phyloP scores from a whole-genome alignment of 2,113 vertebrate genomes.

The Odontesthes bonariensis region DNA sequence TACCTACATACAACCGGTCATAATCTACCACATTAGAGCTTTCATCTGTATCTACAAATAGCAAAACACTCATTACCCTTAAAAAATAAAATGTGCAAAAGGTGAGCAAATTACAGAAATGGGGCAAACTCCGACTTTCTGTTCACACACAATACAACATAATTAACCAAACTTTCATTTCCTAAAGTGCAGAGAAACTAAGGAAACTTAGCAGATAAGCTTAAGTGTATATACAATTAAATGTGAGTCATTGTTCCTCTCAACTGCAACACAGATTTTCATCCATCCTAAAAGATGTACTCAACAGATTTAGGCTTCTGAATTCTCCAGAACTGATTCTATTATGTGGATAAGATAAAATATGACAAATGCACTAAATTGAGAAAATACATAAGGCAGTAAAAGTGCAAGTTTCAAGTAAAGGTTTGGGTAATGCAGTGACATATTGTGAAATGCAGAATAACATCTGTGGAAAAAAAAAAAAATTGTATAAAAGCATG shows the following conservation, averaged over 20 bases:
- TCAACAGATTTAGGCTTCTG: neutral
- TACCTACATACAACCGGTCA: neutral
- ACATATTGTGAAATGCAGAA: neutral
- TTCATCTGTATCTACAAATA: constrained; percentile 17
- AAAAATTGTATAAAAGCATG: neutral
- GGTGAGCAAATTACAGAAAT: constrained; percentile 20
- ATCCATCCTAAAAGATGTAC: neutral
- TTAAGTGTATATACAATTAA: constrained; percentile 28
- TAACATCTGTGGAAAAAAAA: neutral
- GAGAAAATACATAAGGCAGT: neutral
- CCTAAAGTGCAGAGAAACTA: constrained; percentile 3
- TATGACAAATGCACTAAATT: neutral
- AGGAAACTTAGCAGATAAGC: constrained; percentile 19
- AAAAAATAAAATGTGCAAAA: constrained; percentile 4
- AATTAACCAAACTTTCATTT: constrained; percentile 26
- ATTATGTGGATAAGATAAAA: neutral
- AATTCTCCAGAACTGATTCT: neutral
- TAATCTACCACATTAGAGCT: constrained; percentile 1
- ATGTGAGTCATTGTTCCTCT: constrained; percentile 30
- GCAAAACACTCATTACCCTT: neutral
- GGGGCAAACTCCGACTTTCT: constrained; percentile 26
- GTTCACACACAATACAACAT: constrained; percentile 10
- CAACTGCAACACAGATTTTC: constrained; percentile 1
- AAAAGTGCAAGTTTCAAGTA: neutral
- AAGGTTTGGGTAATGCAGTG: neutral